phyloP scores from a whole-genome alignment of 2,888 invertebrate genomes.

The Timema cristinae region DNA sequence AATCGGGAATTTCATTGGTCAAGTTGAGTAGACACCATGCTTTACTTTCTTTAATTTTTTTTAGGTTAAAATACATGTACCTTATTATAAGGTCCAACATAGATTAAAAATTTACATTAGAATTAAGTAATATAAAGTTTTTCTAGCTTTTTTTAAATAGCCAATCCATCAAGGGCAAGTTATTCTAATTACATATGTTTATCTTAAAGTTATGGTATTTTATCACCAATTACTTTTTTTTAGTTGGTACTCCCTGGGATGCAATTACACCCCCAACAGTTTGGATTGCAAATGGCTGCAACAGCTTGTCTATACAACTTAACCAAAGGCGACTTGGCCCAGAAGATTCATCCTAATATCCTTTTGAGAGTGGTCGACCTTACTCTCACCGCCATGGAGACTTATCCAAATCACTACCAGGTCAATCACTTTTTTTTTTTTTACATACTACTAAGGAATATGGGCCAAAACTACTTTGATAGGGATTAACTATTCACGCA shows the following conservation, averaged over 20 bases:
- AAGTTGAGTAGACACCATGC: too few species aligned
- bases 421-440: constrained; percentile 35
- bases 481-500: too few species aligned
- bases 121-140: too few species aligned
- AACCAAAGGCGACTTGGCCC: constrained; percentile 60
- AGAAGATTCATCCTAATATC: constrained; percentile 59
- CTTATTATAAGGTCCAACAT: too few species aligned
- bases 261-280: constrained; percentile 50
- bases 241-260: constrained; percentile 43
- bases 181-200: neutral
- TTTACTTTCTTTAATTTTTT: too few species aligned
- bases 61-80: too few species aligned
- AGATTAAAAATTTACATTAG: too few species aligned
- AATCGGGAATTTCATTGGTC: too few species aligned
- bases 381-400: constrained; percentile 64
- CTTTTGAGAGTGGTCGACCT: constrained; percentile 59
- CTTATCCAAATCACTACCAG: constrained; percentile 61
- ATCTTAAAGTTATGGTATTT: neutral
- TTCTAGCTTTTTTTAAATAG: neutral
- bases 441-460: too few species aligned
- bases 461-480: too few species aligned
- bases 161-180: neutral
- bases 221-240: neutral
- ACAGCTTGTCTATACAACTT: constrained; percentile 72
- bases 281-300: constrained; percentile 68